phyloP scores from a whole-genome alignment of 23 tunicate genomes.

The Diplosoma virens region DNA sequence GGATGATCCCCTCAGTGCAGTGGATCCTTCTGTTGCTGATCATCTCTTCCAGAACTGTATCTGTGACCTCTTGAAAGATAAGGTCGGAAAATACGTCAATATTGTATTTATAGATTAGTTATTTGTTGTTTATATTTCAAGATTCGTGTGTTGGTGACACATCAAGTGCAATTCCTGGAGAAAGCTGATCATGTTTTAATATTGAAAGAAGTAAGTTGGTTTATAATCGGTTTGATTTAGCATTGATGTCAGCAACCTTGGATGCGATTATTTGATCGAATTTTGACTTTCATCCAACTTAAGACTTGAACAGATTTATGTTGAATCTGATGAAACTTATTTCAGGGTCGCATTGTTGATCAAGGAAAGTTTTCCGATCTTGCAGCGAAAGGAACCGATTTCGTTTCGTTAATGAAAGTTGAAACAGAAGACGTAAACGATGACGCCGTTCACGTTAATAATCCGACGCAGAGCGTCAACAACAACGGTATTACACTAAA shows the following conservation, averaged over 20 bases:
- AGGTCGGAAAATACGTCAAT: no score
- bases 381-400: background rate
- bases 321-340: no score
- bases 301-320: no score
- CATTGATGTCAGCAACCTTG: no score
- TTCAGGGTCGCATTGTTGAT: constrained; percentile 20
- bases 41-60: constrained; percentile 68
- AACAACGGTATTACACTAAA: no score
- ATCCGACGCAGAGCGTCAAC: no score
- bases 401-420: constrained; percentile 16
- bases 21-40: constrained; percentile 76
- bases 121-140: constrained; percentile 31
- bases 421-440: background rate
- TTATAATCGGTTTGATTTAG: no score
- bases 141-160: constrained; percentile 86
- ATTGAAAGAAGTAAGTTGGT: constrained; percentile 63
- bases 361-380: constrained; percentile 11
- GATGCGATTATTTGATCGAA: no score
- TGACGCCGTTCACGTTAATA: no score
- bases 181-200: constrained; percentile 69
- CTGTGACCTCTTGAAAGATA: constrained; percentile 57
- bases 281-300: no score
- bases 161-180: constrained; percentile 72
- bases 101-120: no score
- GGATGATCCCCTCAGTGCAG: constrained; percentile 96